These are phyloP conservation scores for Zaprionus bogoriensis DNA, from an alignment of 2,888 invertebrate species.

Conservation along the genomic window DNA sequence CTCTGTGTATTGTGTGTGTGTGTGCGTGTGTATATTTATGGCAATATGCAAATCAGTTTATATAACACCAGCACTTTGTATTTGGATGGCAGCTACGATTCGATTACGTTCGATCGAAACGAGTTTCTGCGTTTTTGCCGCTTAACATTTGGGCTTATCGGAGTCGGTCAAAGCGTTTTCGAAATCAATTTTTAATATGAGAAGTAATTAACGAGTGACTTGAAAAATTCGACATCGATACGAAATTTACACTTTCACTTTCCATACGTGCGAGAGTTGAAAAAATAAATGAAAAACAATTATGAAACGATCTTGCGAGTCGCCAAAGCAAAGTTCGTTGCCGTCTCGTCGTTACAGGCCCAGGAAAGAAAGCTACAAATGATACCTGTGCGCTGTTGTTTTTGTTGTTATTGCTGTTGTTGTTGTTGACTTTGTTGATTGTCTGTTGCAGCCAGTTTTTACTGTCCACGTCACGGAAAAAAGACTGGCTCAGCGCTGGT, in stretches of 20 bases:
- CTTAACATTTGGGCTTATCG: constrained; percentile 25
- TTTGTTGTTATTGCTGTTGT: constrained; percentile 8
- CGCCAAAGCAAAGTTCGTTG: constrained; percentile 63
- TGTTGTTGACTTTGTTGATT: constrained; percentile 21
- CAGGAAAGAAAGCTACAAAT: constrained; percentile 61
- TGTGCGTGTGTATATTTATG: constrained; percentile 22
- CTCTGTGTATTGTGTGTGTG: constrained; percentile 30
- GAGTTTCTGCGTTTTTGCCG: constrained; percentile 57
- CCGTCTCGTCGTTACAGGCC: constrained; percentile 43
- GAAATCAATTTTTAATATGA: constrained; percentile 17
- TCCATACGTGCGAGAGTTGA: constrained; percentile 11
- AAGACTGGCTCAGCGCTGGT: constrained; percentile 48
- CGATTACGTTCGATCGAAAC: constrained; percentile 44
- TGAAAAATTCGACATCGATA: constrained; percentile 23
- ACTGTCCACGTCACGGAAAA: constrained; percentile 72
- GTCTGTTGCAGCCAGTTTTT: constrained; percentile 21
- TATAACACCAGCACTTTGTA: constrained; percentile 34
- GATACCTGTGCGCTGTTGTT: constrained; percentile 10
- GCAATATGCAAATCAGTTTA: constrained; percentile 60
- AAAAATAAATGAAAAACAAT: constrained; percentile 25
- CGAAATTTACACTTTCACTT: constrained; percentile 56
- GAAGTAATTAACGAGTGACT: constrained; percentile 11
- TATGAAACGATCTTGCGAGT: constrained; percentile 51
- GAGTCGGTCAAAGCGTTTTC: constrained; percentile 5
- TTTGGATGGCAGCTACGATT: constrained; percentile 8